A percentile compares a stretch with the other conserved stretches of the same genome.
Conservation (phyloP, 2,888 invertebrate genomes). For the Xestia rhomboidea region DNA sequence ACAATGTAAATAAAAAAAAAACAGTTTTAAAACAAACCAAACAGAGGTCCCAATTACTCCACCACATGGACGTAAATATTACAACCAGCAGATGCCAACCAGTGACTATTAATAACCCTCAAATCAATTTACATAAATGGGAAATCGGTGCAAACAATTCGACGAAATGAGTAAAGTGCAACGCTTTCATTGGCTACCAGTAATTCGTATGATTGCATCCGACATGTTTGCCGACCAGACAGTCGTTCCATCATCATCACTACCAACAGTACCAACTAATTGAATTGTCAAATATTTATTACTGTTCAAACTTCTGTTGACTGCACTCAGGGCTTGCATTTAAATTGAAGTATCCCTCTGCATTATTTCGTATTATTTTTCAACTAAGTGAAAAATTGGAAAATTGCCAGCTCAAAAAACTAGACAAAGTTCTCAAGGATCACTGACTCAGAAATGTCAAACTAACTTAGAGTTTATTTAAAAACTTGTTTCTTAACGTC, state of each 20-base stretch:
- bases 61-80: slow-evolving; percentile 11
- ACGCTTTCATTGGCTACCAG: slow-evolving; percentile 42
- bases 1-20: neutral
- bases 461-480: slow-evolving; percentile 10
- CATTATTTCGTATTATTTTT: slow-evolving; percentile 15
- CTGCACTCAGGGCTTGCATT: slow-evolving; percentile 36
- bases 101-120: slow-evolving; percentile 27
- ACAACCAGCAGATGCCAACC: slow-evolving; percentile 33
- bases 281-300: slow-evolving; percentile 65
- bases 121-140: slow-evolving; percentile 57
- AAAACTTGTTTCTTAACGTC: slow-evolving; percentile 21
- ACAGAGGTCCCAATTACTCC: neutral
- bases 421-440: slow-evolving; percentile 17
- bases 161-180: slow-evolving; percentile 45
- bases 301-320: slow-evolving; percentile 30
- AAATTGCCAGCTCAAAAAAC: slow-evolving; percentile 32
- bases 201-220: slow-evolving; percentile 30
- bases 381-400: slow-evolving; percentile 18
- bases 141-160: slow-evolving; percentile 51
- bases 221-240: slow-evolving; percentile 38
- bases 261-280: slow-evolving; percentile 44
- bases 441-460: slow-evolving; percentile 16
- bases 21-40: neutral
- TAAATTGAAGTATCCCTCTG: slow-evolving; percentile 32
- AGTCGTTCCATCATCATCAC: no score